These are phyloP conservation scores for Drosophila jambulina DNA, from an alignment of 1,140 invertebrate genomes.

Conservation along the genomic window DNA sequence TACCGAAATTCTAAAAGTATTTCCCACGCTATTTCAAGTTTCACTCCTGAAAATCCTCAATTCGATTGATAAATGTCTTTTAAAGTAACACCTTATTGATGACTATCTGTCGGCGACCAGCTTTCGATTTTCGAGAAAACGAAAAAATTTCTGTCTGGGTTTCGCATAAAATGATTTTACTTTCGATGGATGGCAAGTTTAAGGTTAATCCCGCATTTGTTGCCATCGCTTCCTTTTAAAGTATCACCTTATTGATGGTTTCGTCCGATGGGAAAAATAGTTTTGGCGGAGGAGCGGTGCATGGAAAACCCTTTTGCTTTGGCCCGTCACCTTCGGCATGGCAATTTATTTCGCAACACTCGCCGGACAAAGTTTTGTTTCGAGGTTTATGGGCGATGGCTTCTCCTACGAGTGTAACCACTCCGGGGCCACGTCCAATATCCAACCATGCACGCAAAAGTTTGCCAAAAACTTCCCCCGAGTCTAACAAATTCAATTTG, in stretches of 20 bases:
- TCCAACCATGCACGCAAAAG: constrained; percentile 78
- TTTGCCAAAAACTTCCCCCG: constrained; percentile 73
- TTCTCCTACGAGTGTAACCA: constrained; percentile 24
- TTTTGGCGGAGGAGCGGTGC: background rate
- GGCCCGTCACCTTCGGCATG: constrained; percentile 52
- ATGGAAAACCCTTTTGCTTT: constrained; percentile 29
- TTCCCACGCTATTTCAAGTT: background rate
- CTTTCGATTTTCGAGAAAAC: background rate
- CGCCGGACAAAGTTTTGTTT: constrained; percentile 62
- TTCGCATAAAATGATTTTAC: constrained; percentile 17
- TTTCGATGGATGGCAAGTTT: constrained; percentile 27
- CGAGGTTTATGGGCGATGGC: constrained; percentile 53
- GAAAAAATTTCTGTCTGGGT: constrained; percentile 3
- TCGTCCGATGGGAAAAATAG: constrained; percentile 12
- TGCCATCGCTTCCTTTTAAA: constrained; percentile 5
- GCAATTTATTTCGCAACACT: constrained; percentile 80
- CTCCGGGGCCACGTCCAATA: constrained; percentile 59
- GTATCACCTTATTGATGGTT: constrained; percentile 44
- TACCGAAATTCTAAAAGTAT: background rate
- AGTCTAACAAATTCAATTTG: constrained; percentile 82
- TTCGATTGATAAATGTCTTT: background rate
- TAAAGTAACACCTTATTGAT: constrained; percentile 23
- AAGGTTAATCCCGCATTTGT: constrained; percentile 41
- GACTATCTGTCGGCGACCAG: constrained; percentile 8
- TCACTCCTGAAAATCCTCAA: background rate